These are phyloP conservation scores for Trypoxylus dichotomus DNA, from an alignment of 1,140 invertebrate species.

Conservation along the genomic window DNA sequence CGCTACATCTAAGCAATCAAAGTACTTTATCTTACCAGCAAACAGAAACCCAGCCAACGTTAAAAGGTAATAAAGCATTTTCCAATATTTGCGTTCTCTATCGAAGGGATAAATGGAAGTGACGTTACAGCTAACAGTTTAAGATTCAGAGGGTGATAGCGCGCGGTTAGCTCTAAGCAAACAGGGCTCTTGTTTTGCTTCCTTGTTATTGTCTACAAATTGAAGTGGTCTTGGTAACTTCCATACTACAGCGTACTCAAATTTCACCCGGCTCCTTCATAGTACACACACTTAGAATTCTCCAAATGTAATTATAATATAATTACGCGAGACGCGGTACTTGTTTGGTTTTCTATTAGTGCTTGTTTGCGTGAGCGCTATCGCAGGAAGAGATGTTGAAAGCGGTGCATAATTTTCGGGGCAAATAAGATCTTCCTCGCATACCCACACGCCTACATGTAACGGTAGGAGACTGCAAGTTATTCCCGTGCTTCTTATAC, in stretches of 20 bases:
- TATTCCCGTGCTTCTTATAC: not conserved
- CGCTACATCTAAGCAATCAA: no score
- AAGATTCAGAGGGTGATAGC: slow-evolving; percentile 29
- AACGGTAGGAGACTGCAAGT: not conserved
- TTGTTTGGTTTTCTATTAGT: slow-evolving; percentile 25
- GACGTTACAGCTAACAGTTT: slow-evolving; percentile 28
- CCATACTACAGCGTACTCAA: not conserved
- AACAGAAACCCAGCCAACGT: not conserved
- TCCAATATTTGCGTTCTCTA: not conserved
- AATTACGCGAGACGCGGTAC: not conserved
- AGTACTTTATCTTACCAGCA: not conserved
- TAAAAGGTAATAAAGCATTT: not conserved
- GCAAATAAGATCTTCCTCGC: not conserved
- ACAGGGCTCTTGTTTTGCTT: slow-evolving; percentile 34
- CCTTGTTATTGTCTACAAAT: slow-evolving; percentile 33
- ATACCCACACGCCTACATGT: not conserved
- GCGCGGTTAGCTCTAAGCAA: slow-evolving; percentile 31
- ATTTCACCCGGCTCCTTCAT: not conserved
- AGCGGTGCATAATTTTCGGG: not conserved
- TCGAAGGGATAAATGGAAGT: slow-evolving; percentile 31
- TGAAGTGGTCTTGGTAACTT: slow-evolving; percentile 30
- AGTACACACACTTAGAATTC: slow-evolving; percentile 9
- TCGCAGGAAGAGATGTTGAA: not conserved
- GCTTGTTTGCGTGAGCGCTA: not conserved
- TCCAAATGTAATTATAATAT: slow-evolving; percentile 10